Conservation (phyloP, 30 jellyfish, hydroid and myxozoan species). For the Turritopsis rubra region DNA sequence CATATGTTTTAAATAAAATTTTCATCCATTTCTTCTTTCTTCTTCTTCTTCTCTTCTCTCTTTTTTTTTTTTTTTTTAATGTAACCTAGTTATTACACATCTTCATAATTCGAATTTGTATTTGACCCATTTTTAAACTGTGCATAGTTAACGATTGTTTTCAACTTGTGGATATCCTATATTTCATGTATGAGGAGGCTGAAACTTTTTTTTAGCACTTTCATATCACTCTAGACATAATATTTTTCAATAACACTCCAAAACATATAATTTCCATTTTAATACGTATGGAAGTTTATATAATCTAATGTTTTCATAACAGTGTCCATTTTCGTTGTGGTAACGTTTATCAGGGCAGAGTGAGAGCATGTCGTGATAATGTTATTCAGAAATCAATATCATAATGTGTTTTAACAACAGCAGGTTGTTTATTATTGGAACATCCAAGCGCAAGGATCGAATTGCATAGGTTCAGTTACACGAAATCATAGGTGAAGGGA, state of each 20-base stretch:
- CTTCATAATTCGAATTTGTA: not conserved
- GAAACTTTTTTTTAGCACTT: not conserved
- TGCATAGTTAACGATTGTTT: not conserved
- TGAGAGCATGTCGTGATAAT: too few relatives aligned
- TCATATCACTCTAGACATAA: not conserved
- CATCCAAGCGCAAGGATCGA: too few relatives aligned
- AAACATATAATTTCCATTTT: not conserved
- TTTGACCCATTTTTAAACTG: not conserved
- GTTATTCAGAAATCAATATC: too few relatives aligned
- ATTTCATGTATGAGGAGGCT: not conserved
- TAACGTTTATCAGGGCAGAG: too few relatives aligned
- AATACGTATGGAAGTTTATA: too few relatives aligned
- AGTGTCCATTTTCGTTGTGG: not conserved
- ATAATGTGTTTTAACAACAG: too few relatives aligned
- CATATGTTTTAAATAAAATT: not conserved
- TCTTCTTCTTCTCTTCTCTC: too few relatives aligned
- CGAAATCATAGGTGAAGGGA: too few relatives aligned
- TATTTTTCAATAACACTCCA: not conserved
- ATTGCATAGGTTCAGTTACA: too few relatives aligned
- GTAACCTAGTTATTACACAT: not conserved
- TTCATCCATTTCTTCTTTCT: not conserved
- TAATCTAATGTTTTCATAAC: not conserved
- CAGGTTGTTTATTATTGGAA: too few relatives aligned
- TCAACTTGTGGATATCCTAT: not conserved
- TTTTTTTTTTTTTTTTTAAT: too few relatives aligned